Evolutionary conservation across 2,113 vertebrate species (phyloP).

Genomic region (Rhinopomastus cyanomelas): DNA sequence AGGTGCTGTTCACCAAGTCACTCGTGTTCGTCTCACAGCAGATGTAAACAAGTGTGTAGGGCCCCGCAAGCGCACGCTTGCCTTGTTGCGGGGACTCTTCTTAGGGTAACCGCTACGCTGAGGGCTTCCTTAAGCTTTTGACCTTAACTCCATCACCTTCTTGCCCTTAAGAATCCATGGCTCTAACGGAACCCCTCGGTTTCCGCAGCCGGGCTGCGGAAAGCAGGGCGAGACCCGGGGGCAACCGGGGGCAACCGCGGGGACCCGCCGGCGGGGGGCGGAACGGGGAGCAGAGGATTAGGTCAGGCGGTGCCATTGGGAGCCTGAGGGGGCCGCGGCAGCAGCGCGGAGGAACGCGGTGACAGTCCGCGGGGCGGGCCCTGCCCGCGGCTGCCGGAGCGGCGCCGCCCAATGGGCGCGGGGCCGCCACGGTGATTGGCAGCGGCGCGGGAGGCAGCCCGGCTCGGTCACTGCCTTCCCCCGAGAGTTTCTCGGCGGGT

Average conservation of each 20-base stretch:
- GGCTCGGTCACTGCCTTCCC: neutral
- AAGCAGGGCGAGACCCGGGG: neutral
- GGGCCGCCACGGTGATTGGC: constrained; percentile 26
- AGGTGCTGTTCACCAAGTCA: fast-evolving
- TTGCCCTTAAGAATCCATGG: neutral
- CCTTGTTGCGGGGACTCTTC: fast-evolving
- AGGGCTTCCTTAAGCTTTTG: neutral
- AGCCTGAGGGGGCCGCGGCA: neutral
- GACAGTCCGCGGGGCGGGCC: neutral
- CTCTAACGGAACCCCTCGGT: fast-evolving
- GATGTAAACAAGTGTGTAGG: fast-evolving
- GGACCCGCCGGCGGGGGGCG: neutral
- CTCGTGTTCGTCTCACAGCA: neutral
- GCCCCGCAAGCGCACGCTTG: fast-evolving
- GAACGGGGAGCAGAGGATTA: neutral
- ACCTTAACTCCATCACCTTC: neutral
- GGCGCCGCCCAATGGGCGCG: constrained; percentile 23
- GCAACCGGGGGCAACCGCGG: neutral
- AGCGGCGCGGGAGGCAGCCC: neutral
- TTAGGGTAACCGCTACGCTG: neutral
- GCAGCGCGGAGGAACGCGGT: neutral
- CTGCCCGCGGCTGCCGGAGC: constrained; percentile 15
- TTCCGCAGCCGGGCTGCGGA: neutral
- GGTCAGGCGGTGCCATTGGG: too few species aligned
- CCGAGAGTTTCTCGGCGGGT: constrained; percentile 2